phyloP scores from a whole-genome alignment of 2,113 vertebrate species.

The Sander vitreus region DNA sequence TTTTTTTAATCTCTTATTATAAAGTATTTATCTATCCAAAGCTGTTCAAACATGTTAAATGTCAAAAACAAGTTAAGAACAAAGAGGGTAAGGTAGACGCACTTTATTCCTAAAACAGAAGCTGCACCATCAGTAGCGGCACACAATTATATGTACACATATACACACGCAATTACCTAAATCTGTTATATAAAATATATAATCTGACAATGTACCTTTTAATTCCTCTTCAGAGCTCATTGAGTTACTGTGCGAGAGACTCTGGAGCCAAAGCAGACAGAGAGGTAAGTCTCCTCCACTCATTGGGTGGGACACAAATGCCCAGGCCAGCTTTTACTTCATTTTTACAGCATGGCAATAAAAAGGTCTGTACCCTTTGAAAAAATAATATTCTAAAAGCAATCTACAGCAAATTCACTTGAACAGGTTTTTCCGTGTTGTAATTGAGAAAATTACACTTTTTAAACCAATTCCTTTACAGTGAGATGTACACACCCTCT shows the following conservation, averaged over 20 bases:
- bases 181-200: conserved; percentile 99
- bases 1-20: no score
- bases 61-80: conserved; percentile 12
- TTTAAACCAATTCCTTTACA: conserved; percentile 99
- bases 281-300: conserved; percentile 97
- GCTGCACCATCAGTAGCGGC: conserved; percentile 97
- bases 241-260: conserved; percentile 99
- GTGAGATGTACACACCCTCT: conserved; percentile 99
- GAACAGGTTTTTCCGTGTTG: conserved; percentile 79
- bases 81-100: conserved; percentile 82
- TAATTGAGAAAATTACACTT: conserved; percentile 99
- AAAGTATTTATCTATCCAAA: not conserved
- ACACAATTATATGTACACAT: conserved; percentile 89
- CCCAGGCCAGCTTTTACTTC: conserved; percentile 87
- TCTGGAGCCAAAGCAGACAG: conserved; percentile 97
- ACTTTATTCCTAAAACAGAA: conserved; percentile 97
- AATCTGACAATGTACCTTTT: conserved; percentile 97
- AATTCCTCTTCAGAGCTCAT: conserved; percentile 95
- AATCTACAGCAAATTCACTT: conserved; percentile 97
- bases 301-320: conserved; percentile 93
- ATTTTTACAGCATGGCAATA: conserved; percentile 99
- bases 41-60: not conserved
- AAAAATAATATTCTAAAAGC: conserved; percentile 99
- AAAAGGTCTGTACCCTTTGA: conserved; percentile 95
- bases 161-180: conserved; percentile 90